A percentile compares a stretch with the other conserved stretches of the same genome.
phyloP scores from a whole-genome alignment of 1,140 invertebrate species.

The Stegodyphus dumicola region DNA sequence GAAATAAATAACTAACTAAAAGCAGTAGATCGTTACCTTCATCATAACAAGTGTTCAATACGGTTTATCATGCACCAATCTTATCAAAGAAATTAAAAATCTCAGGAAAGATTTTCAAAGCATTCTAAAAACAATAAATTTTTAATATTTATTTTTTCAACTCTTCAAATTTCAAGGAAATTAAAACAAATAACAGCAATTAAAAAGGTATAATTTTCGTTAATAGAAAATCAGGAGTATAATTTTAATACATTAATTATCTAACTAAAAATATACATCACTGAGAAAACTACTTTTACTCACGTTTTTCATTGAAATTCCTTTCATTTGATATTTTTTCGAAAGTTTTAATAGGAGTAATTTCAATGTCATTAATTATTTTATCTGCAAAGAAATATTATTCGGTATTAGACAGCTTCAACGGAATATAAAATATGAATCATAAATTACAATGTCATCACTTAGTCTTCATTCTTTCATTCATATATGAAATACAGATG shows the following conservation, averaged over 20 bases:
- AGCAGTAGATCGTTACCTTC: too few species aligned
- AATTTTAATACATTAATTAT: not conserved
- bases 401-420: not conserved
- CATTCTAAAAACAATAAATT: not conserved
- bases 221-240: not conserved
- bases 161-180: not conserved
- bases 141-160: not conserved
- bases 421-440: too few species aligned
- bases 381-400: slow-evolving; percentile 39
- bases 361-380: slow-evolving; percentile 60
- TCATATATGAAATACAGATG: too few species aligned
- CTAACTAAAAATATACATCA: too few species aligned
- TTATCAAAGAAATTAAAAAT: too few species aligned
- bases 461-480: too few species aligned
- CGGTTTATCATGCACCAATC: too few species aligned
- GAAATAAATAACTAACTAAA: too few species aligned
- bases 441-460: too few species aligned
- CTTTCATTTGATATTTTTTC: slow-evolving; percentile 54
- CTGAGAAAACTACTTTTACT: not conserved
- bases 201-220: not conserved
- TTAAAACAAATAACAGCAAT: not conserved
- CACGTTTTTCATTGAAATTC: slow-evolving; percentile 52
- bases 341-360: slow-evolving; percentile 57
- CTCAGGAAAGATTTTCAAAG: not conserved
- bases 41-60: too few species aligned